phyloP scores from a whole-genome alignment of 2,797 vertebrate genomes.

The Phoxinus dragarum region DNA sequence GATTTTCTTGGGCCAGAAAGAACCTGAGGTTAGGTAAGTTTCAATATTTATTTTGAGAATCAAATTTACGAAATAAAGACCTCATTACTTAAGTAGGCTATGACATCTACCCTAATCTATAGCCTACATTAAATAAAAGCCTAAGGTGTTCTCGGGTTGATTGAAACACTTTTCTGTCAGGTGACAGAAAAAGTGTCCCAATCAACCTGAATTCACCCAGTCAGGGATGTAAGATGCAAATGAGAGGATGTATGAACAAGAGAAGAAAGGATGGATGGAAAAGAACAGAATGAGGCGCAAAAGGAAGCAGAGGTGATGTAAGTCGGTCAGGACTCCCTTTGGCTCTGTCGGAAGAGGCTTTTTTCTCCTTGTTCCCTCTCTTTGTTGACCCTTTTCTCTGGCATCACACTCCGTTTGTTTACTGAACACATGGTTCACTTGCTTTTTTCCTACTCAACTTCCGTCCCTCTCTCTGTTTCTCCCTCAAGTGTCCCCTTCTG shows the following conservation, averaged over 20 bases:
- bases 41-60: neutral
- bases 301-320: conserved; percentile 20
- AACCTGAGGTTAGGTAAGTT: neutral
- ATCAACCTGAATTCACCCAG: neutral
- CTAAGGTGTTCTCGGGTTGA: no score
- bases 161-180: neutral
- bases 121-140: no score
- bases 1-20: conserved; percentile 54
- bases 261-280: conserved; percentile 30
- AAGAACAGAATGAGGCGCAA: conserved; percentile 28
- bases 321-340: conserved; percentile 50
- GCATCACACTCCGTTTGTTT: conserved; percentile 51
- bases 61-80: neutral
- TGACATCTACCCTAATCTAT: neutral
- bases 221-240: conserved; percentile 9
- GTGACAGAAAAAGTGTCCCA: neutral
- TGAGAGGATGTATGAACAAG: conserved; percentile 4
- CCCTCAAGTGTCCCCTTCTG: neutral
- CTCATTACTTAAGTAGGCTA: neutral
- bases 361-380: conserved; percentile 51
- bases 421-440: conserved; percentile 51
- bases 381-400: conserved; percentile 66
- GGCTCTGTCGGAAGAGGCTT: conserved; percentile 60
- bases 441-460: conserved; percentile 41
- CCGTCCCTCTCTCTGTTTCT: neutral